Conservation (phyloP, 2,113 vertebrate genomes). For the Copsychus sechellarum region DNA sequence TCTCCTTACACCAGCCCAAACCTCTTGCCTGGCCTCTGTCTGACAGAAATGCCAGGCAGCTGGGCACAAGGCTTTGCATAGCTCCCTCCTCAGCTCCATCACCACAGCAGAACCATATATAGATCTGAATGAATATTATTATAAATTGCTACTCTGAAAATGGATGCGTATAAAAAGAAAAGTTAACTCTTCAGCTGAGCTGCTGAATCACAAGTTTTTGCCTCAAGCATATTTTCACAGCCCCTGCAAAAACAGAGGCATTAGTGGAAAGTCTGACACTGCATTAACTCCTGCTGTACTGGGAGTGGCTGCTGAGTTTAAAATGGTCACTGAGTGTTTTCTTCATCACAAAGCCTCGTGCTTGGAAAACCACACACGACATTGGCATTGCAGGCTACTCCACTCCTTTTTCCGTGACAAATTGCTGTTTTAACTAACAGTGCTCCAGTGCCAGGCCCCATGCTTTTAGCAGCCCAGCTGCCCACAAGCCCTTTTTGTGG, state of each 20-base stretch:
- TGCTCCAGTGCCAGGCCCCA: not conserved
- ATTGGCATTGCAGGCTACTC: not conserved
- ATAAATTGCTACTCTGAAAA: not conserved
- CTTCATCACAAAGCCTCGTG: not conserved
- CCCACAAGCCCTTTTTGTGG: slow-evolving; percentile 35
- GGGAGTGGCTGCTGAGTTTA: not conserved
- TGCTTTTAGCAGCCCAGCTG: not conserved
- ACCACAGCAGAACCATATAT: not conserved
- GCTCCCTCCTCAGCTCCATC: not conserved
- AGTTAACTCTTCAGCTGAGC: slow-evolving; percentile 41
- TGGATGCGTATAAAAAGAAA: not conserved
- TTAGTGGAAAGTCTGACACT: slow-evolving; percentile 56
- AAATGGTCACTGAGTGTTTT: not conserved
- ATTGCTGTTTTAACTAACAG: not conserved
- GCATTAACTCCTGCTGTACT: not conserved
- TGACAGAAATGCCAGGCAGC: not conserved
- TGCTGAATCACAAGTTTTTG: not conserved
- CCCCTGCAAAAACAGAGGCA: slow-evolving; percentile 45
- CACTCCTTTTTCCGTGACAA: not conserved
- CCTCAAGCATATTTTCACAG: slow-evolving; percentile 15
- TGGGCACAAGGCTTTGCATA: not conserved
- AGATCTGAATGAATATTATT: not conserved
- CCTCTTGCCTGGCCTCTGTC: not conserved
- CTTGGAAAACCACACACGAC: not conserved
- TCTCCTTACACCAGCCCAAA: not conserved